These are phyloP conservation scores for Dione vanillae DNA, from an alignment of 2,888 invertebrate species.

Conservation along the genomic window DNA sequence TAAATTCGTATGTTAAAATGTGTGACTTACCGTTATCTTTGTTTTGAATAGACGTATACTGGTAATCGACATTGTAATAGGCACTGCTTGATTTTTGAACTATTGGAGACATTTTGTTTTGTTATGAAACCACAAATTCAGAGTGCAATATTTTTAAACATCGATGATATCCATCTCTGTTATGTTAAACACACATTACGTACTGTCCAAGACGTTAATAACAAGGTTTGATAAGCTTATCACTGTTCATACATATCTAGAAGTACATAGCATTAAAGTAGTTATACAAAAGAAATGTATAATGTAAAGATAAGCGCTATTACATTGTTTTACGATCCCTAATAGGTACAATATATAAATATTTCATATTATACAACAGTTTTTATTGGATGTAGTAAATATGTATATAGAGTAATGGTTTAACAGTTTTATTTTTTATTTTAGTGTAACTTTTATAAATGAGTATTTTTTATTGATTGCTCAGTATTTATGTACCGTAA, in stretches of 20 bases:
- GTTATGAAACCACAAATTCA: neutral
- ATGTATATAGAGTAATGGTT: neutral
- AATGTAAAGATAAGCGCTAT: slow-evolving; percentile 13
- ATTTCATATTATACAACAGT: neutral
- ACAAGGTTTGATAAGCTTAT: slow-evolving; percentile 48
- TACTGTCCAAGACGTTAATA: slow-evolving; percentile 37
- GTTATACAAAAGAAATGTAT: slow-evolving; percentile 20
- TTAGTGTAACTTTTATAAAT: too few species aligned
- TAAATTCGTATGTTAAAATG: neutral
- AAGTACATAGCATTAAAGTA: slow-evolving; percentile 20
- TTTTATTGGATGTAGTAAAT: too few species aligned
- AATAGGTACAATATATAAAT: neutral
- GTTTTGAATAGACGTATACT: slow-evolving; percentile 67
- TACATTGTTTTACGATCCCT: neutral
- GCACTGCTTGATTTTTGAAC: slow-evolving; percentile 61
- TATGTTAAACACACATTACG: slow-evolving; percentile 27
- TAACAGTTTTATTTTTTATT: neutral
- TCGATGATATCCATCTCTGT: slow-evolving; percentile 4
- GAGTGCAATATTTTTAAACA: slow-evolving; percentile 2
- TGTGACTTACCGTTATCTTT: slow-evolving; percentile 68
- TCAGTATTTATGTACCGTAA: too few species aligned
- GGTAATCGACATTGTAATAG: slow-evolving; percentile 72
- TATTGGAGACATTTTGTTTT: slow-evolving; percentile 58
- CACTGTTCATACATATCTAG: slow-evolving; percentile 36
- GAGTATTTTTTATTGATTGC: too few species aligned